phyloP scores from a whole-genome alignment of 2,888 invertebrate genomes.

The Amaurobius ferox region DNA sequence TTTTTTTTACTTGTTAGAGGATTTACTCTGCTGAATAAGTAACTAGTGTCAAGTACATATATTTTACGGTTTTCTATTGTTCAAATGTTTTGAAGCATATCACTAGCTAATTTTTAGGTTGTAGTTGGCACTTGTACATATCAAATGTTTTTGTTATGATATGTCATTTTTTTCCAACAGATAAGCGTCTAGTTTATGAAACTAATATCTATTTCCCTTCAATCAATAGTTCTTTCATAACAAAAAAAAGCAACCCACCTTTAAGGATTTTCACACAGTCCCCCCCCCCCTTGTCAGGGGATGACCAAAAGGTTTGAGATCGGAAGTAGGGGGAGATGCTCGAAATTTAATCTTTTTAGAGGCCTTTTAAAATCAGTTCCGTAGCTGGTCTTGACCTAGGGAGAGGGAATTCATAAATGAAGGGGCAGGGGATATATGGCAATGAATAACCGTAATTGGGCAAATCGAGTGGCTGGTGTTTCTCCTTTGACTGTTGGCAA shows the following conservation, averaged over 20 bases:
- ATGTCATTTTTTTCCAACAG: too few relatives aligned
- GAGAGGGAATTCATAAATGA: slow-evolving; percentile 39
- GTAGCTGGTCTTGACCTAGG: slow-evolving; percentile 46
- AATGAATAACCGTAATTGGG: slow-evolving; percentile 69
- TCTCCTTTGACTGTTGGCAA: slow-evolving; percentile 27
- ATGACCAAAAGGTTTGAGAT: slow-evolving; percentile 45
- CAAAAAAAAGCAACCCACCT: not conserved
- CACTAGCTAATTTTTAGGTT: too few relatives aligned
- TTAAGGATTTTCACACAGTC: slow-evolving; percentile 10
- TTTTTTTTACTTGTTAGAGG: too few relatives aligned
- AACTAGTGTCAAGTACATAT: too few relatives aligned
- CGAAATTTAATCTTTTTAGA: slow-evolving; percentile 70
- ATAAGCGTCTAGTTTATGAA: too few relatives aligned
- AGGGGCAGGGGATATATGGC: not conserved
- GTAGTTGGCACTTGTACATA: too few relatives aligned
- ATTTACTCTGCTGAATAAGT: too few relatives aligned
- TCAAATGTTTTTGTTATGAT: too few relatives aligned
- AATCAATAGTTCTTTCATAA: too few relatives aligned
- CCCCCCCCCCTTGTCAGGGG: not conserved
- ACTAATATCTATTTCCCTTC: too few relatives aligned
- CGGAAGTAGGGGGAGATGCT: slow-evolving; percentile 24
- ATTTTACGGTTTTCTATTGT: too few relatives aligned
- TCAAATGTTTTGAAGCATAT: too few relatives aligned
- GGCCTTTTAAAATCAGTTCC: slow-evolving; percentile 60
- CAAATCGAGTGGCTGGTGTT: slow-evolving; percentile 41